Base-by-base conservation (phyloP, 2,888 invertebrate species). In the Spilarctia lutea region DNA sequence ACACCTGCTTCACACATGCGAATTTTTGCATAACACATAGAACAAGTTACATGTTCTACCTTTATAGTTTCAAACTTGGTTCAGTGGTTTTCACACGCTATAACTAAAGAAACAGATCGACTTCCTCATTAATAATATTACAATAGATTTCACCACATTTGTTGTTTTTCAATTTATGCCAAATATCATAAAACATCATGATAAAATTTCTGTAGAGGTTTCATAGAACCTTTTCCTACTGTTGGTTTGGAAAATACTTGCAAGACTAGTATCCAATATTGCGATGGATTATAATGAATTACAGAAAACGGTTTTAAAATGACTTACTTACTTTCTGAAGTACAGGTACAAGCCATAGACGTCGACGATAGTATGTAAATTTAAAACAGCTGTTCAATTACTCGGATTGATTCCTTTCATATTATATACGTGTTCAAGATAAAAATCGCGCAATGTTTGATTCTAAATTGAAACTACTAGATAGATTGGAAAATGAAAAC, bases 401-500 rank as follows among this genome's bases (percentile, higher is more conserved):
- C 24, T 24, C 52, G 20, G 52, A 52, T 52, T 20, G 24, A 20
- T 52, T 52, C 24, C 24, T 52, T 52, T 56, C 11, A n/a, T n/a
- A n/a, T 56, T 24, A 52, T 35, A 24, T 65, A 65, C 20, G 24
- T n/a, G 20, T 24, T n/a, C 24, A 1, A 11, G 65, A 39, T 33
- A 35, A 35, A 65, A 65, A 18, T 2, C 24, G 65, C 35, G 68
- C 33, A 63, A 71, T 79, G 77, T 67, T 69, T 48, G 73, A 76
- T 81, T 76, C 69, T 80, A 18, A 81, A 81, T 85, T 85, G 76
- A 56, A 71, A 48, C 30, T 52, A 56, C 67, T 73, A 77, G 82
- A 85, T 85, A 68, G 76, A 83, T 79, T 77, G 78, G 80, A 75
- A 85, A 75, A 74, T 83, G 77, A 81, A 86, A 83, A 85, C 75